Evolutionary conservation across 64 coral and sea anemone genomes (phyloP).

Genomic region (Astreopora myriophthalma): DNA sequence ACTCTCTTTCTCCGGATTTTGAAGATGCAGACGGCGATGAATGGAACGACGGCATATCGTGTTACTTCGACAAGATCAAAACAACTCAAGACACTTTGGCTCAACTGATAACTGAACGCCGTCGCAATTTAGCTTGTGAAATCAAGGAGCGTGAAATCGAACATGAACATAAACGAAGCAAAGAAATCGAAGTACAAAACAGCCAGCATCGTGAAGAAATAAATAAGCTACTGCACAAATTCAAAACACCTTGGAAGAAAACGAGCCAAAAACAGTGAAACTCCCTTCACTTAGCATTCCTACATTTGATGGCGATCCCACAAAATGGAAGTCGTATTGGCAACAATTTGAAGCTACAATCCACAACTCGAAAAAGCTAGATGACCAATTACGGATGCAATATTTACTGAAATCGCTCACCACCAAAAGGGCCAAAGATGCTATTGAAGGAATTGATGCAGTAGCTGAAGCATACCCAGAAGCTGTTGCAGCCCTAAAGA

Average conservation of each 20-base stretch:
- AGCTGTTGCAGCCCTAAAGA: constrained; percentile 45
- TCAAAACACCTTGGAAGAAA: background rate
- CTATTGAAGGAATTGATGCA: constrained; percentile 62
- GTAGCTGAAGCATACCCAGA: constrained; percentile 53
- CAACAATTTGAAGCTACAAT: constrained; percentile 73
- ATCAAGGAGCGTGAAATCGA: constrained; percentile 3
- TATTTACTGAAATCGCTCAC: background rate
- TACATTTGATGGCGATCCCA: constrained; percentile 58
- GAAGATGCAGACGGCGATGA: constrained; percentile 26
- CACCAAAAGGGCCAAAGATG: constrained; percentile 55
- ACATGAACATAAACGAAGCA: background rate
- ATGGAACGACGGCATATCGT: background rate
- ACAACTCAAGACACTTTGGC: background rate
- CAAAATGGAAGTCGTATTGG: constrained; percentile 65
- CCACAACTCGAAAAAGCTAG: background rate
- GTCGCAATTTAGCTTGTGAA: background rate
- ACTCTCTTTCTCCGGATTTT: background rate
- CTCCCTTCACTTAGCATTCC: constrained; percentile 41
- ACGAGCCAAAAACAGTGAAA: constrained; percentile 3
- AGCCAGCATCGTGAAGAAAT: background rate
- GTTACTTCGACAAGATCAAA: constrained; percentile 19
- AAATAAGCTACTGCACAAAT: constrained; percentile 20
- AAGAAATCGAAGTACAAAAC: background rate
- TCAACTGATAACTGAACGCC: background rate
- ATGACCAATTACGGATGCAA: constrained; percentile 54